Evolutionary conservation across 2,888 invertebrate species (phyloP), one percentile per base, ranked within the genome.

Genomic region (Chrysotoxum bicinctum): DNA sequence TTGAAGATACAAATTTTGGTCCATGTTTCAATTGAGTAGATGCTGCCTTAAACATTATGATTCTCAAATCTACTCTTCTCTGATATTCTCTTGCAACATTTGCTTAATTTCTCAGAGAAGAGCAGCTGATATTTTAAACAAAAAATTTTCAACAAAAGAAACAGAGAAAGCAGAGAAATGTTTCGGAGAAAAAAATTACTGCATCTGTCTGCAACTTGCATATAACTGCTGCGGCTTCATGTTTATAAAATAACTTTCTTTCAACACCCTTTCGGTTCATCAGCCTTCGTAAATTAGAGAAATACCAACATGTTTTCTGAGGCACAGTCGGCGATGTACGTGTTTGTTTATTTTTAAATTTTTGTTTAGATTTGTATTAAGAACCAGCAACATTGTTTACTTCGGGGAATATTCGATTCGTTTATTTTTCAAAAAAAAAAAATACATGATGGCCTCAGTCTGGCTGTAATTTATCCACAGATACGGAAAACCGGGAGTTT

Each of bases 331-430:
- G 2, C 14, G 14, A 32, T 48, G 43, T 26, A 7, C 45, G 16
- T 77, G 62, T 68, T 58, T 70, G 60, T 58, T 32, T 74, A 62
- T 73, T 83, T 83, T 78, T 72, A 6, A 66, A 68, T 77, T 77
- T 82, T 77, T 72, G 60, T 83, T 62, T 64, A 50, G 16, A n/a
- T 70, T 66, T 66, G 48, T 50, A 35, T 66, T 50, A 16, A 40
- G 43, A 62, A 43, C 73, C 68, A 74, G 78, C 83, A 83, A 78
- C 74, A 74, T 79, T 83, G 74, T 83, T 74, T 74, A 58, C 43
- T 76, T 62, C 48, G 58, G 35, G 6, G 56, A 23, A 40, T 45
- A 26, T 14, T 40, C 16, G 37, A 52, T 37, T 60, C 70, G 54
- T 76, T 50, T 70, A 45, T 72, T 35, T 68, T 50, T 1, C 60